These are phyloP conservation scores for Myocastor coypus DNA, from an alignment of 2,113 vertebrate species.

Conservation along the genomic window DNA sequence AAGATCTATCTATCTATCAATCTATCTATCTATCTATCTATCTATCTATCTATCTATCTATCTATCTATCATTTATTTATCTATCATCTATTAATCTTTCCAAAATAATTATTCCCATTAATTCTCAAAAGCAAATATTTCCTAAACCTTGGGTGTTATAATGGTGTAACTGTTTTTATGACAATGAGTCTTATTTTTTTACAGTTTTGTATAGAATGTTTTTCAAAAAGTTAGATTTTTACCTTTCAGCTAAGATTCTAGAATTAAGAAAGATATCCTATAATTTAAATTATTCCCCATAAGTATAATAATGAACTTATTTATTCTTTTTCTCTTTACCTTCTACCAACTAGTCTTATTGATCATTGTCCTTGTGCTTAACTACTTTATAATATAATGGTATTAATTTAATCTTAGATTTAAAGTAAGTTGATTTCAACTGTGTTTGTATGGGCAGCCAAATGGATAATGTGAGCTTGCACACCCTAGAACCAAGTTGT, in stretches of 20 bases:
- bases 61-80: too few species aligned
- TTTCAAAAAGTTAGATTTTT: not conserved
- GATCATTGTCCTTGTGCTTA: not conserved
- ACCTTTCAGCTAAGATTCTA: constrained; percentile 19
- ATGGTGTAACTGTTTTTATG: not conserved
- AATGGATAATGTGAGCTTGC: not conserved
- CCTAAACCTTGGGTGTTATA: not conserved
- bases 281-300: not conserved
- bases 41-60: too few species aligned
- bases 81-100: too few species aligned
- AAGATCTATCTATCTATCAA: not conserved
- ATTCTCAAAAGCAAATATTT: not conserved
- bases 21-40: too few species aligned
- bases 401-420: constrained; percentile 6
- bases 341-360: not conserved
- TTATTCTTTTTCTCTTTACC: not conserved
- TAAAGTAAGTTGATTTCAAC: not conserved
- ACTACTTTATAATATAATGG: not conserved
- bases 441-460: not conserved
- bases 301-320: not conserved
- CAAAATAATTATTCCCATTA: not conserved
- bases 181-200: not conserved
- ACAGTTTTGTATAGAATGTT: not conserved
- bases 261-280: constrained; percentile 6
- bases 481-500: not conserved